Base-by-base conservation (phyloP, 2,888 invertebrate species). In the Heteromyza rotundicornis region DNA sequence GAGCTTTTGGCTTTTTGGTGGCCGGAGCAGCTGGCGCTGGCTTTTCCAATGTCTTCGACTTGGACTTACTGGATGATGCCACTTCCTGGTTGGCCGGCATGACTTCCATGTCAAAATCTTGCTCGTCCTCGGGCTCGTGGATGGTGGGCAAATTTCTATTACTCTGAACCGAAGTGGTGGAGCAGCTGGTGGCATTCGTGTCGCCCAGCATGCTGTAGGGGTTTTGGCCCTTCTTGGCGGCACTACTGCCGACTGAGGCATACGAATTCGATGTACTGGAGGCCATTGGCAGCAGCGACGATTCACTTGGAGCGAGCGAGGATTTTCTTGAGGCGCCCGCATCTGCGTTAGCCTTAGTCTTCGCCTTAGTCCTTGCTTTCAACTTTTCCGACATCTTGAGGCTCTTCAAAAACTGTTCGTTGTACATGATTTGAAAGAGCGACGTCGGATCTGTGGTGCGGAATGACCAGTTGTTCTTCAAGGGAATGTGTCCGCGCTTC, bases 401-500 rank as follows among this genome's bases (percentile, higher is more conserved):
- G 3, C 16, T 7, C 40, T 40, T 40, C 40, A 40, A n/a, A 10
- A 40, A n/a, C 14, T 7, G n/a, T 40, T 40, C 16, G 14, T 7
- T n/a, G 14, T 10, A 40, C 40, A 40, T 40, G n/a, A 40, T n/a
- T n/a, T 58, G 57, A 22, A 58, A 64, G 1, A 59, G 51, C 2
- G 63, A 49, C 10, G 55, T 60, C 12, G 63, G 59, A 57, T 63
- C 57, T 2, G 54, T 58, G 20, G 40, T 23, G 22, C 50, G 52
- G 14, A 24, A 3, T n/a, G 24, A 16, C 67, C 66, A 68, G 2
- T 47, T 63, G 24, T 68, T 63, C 40, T 64, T 63, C 1, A 71
- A 35, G 2, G 71, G 76, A 12, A 76, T 66, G 1, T 72, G 74
- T 2, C 72, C 76, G 16, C 77, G 76, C 54, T 63, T 73, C 17